Evolutionary conservation across 1,140 invertebrate species (phyloP).

Genomic region (Sweltsa coloradensis): DNA sequence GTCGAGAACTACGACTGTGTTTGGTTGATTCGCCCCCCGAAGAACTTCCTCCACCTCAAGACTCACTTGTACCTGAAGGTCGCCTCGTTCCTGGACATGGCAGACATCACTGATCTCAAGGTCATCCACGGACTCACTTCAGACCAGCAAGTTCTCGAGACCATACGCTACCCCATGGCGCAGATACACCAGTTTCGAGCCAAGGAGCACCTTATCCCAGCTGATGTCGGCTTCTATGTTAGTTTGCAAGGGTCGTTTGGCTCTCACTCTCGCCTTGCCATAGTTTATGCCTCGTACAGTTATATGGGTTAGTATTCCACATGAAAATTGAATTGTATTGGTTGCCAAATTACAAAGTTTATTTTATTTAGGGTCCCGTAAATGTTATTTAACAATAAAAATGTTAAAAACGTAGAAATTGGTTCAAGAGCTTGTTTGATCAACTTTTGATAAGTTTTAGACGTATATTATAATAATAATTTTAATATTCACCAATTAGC

Average conservation of each 20-base stretch:
- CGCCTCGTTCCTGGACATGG: conserved; percentile 49
- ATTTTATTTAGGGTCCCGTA: no score
- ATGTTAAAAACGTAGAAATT: no score
- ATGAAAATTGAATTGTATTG: no score
- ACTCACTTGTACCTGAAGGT: conserved; percentile 57
- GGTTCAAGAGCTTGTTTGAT: no score
- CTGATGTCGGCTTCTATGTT: conserved; percentile 54
- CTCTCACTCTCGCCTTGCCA: conserved; percentile 46
- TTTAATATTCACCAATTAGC: no score
- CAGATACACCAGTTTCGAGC: conserved; percentile 32
- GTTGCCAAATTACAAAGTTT: no score
- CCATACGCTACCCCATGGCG: conserved; percentile 36
- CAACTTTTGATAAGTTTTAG: no score
- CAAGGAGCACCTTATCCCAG: conserved; percentile 44
- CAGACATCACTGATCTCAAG: conserved; percentile 41
- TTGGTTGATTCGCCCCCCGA: conserved; percentile 55
- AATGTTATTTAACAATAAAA: no score
- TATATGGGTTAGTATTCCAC: conserved; percentile 54
- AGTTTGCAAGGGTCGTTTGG: conserved; percentile 49
- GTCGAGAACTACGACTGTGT: conserved; percentile 54
- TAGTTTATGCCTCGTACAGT: conserved; percentile 60
- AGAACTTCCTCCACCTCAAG: conserved; percentile 50
- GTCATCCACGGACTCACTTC: conserved; percentile 56
- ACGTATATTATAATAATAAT: no score
- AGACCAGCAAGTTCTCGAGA: conserved; percentile 42